Evolutionary conservation across 2,113 vertebrate species (phyloP), one percentile per base, ranked within the genome.

Genomic region (Pelecanoides urinatrix): DNA sequence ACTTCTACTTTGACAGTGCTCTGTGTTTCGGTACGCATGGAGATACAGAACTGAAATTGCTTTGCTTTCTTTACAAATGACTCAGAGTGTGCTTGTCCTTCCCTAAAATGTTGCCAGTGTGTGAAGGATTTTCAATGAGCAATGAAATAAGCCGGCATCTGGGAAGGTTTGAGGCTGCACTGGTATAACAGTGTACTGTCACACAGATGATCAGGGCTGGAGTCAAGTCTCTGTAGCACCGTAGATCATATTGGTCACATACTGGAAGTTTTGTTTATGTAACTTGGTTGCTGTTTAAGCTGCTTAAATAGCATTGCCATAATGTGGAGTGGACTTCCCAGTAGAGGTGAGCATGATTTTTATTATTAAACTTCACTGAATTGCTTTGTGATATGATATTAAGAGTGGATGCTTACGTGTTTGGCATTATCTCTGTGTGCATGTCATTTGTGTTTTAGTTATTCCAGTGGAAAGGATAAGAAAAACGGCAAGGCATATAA

Each of bases 291-390:
- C 94, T 97, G 50, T 95, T 79, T 94, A 92, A 97, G 91, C 97
- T 97, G 96, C 89, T 94, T 95, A 91, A 90, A 96, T 89, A 96
- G 36, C 92, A 73, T 92, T 97, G 96, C 87, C 96, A 95, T 98
- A 95, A 99, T 99, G 99, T 99, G 99, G 99, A 98, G 96, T 96
- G 98, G 98, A 98, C 98, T 99, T 97, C 97, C 98, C 79, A 98
- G 97, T 92, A 98, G 98, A 99, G 98, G 99, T 99, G 97, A 99
- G 98, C 96, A 96, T 97, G 53, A 32, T 97, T 97, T 83, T 98
- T 97, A 97, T 98, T 95, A 95, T 97, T 94, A 96, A 97, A 98
- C 97, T 98, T 97, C 89, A 79, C 50, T 86, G 74, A 87, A 65
- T 95, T 95, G 93, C 74, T 94, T 88, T 94, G 91, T 96, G 90